These are phyloP conservation scores for Thymelicus acteon DNA, from an alignment of 2,888 invertebrate genomes.

Conservation along the genomic window DNA sequence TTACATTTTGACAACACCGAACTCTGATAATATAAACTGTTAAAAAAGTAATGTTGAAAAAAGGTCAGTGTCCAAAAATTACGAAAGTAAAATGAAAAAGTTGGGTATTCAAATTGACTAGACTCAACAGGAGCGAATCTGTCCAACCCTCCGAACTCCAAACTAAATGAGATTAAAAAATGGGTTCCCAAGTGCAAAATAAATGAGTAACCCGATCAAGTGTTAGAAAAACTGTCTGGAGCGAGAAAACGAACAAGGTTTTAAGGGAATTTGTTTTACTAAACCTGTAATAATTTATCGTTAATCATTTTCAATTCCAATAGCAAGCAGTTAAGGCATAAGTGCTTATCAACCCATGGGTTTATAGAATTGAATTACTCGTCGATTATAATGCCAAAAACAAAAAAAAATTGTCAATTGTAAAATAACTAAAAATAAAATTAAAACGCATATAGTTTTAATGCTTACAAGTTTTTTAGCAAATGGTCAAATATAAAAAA, in stretches of 20 bases:
- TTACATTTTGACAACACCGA: slow-evolving; percentile 60
- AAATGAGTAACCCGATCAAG: slow-evolving; percentile 34
- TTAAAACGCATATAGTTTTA: no score
- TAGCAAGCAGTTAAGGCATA: no score
- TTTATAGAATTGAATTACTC: no score
- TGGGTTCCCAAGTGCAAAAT: slow-evolving; percentile 39
- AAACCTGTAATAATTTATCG: no score
- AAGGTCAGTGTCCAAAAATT: slow-evolving; percentile 55
- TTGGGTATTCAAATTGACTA: slow-evolving; percentile 76
- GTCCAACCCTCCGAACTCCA: slow-evolving; percentile 44
- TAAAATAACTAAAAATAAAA: no score
- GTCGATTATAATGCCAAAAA: no score
- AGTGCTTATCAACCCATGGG: no score
- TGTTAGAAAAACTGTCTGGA: slow-evolving; percentile 26
- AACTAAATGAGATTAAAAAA: slow-evolving; percentile 61
- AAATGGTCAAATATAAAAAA: no score
- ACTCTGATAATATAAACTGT: slow-evolving; percentile 60
- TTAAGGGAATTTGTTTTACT: neutral
- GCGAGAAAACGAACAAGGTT: neutral
- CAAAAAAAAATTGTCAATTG: no score
- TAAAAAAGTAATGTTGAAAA: slow-evolving; percentile 64
- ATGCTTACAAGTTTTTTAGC: no score
- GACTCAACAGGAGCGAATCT: slow-evolving; percentile 58
- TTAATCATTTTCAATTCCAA: no score
- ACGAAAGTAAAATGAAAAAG: slow-evolving; percentile 80